phyloP scores from a whole-genome alignment of 1,140 invertebrate genomes.

The Ceratosolen solmsi region DNA sequence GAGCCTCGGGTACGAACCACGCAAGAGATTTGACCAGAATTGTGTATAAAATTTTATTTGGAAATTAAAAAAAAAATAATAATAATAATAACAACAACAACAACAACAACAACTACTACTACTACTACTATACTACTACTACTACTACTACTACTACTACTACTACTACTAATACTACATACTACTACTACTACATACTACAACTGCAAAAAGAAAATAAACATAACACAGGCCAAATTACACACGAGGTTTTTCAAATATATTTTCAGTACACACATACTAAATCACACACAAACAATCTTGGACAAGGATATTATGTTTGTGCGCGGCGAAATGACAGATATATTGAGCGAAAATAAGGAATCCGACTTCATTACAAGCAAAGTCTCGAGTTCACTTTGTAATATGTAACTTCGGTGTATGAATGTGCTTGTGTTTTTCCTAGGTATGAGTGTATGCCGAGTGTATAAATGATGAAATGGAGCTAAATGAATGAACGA shows the following conservation, averaged over 20 bases:
- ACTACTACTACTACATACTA: too few species aligned
- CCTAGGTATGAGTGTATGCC: slow-evolving; percentile 21
- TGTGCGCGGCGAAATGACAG: not conserved
- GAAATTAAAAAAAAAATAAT: slow-evolving; percentile 11
- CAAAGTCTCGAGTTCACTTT: slow-evolving; percentile 39
- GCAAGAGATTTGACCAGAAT: slow-evolving; percentile 33
- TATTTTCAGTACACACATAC: not conserved
- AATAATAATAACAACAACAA: not conserved
- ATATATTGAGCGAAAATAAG: slow-evolving; percentile 11
- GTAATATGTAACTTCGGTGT: slow-evolving; percentile 39
- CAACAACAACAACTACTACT: too few species aligned
- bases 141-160: too few species aligned
- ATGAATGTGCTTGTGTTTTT: slow-evolving; percentile 45
- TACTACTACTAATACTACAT: too few species aligned
- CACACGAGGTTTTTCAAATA: slow-evolving; percentile 17
- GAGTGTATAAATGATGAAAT: slow-evolving; percentile 33
- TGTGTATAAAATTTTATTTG: slow-evolving; percentile 20
- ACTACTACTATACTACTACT: too few species aligned
- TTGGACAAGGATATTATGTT: slow-evolving; percentile 21
- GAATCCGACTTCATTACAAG: slow-evolving; percentile 20
- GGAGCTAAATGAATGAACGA: slow-evolving; percentile 12
- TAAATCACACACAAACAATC: slow-evolving; percentile 16
- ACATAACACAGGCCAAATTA: slow-evolving; percentile 25
- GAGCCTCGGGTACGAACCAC: slow-evolving; percentile 26
- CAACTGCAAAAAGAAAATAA: slow-evolving; percentile 15